A percentile compares a stretch with the other conserved stretches of the same genome.
These are phyloP conservation scores for Xestia c-nigrum DNA, from an alignment of 2,888 invertebrate species.

Conservation along the genomic window DNA sequence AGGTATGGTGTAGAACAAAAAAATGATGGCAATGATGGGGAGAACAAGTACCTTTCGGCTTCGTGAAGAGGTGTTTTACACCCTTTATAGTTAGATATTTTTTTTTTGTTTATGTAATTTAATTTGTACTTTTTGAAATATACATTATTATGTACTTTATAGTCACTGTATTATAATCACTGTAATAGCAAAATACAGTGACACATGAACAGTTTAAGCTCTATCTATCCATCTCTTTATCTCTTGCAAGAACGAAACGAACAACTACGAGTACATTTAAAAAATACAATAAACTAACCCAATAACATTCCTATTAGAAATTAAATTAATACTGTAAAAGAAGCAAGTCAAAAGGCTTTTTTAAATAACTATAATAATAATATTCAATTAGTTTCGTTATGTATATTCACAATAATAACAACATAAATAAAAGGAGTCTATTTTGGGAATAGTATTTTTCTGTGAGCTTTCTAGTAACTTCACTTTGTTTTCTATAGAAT, in stretches of 20 bases:
- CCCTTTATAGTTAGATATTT: not conserved
- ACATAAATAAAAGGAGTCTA: not conserved
- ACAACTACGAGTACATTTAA: no score
- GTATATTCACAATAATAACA: not conserved
- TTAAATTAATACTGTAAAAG: no score
- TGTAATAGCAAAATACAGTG: not conserved
- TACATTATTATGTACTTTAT: not conserved
- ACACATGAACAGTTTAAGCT: no score
- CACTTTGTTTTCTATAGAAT: not conserved
- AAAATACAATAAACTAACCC: no score
- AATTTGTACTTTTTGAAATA: not conserved
- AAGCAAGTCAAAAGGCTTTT: no score
- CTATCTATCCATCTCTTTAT: no score
- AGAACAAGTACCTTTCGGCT: no score
- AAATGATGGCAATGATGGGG: no score
- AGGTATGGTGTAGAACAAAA: no score
- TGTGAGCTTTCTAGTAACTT: not conserved
- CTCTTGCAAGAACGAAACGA: no score
- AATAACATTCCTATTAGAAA: no score
- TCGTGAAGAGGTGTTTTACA: no score
- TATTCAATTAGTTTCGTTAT: not conserved
- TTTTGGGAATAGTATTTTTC: not conserved
- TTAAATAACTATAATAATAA: not conserved
- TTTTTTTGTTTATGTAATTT: not conserved
- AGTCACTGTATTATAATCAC: not conserved